These are phyloP conservation scores for Drosophila nannoptera DNA, from an alignment of 1,140 invertebrate genomes.

Conservation along the genomic window DNA sequence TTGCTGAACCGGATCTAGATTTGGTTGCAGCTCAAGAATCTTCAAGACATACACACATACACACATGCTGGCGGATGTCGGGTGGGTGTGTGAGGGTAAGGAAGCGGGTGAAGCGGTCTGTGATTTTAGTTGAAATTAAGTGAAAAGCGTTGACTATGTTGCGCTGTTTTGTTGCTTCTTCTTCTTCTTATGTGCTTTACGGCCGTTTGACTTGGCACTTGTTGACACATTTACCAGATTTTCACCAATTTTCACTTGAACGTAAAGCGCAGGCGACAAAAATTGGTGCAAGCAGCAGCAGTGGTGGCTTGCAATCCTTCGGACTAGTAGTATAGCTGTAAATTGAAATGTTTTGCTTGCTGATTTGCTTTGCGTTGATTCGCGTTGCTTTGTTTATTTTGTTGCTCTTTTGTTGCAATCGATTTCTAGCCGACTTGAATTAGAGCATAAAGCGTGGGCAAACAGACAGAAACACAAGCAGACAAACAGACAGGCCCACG, in stretches of 20 bases:
- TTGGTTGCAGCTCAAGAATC: conserved; percentile 73
- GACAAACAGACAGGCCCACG: conserved; percentile 40
- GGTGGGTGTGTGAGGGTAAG: conserved; percentile 10
- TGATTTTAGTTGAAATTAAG: conserved; percentile 56
- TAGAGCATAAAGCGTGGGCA: conserved; percentile 74
- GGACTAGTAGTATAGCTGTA: conserved; percentile 29
- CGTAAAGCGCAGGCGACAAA: conserved; percentile 45
- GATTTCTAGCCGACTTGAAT: conserved; percentile 74
- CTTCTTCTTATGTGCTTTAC: conserved; percentile 31
- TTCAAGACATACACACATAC: conserved; percentile 38
- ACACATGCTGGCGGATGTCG: conserved; percentile 8
- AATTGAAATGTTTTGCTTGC: conserved; percentile 41
- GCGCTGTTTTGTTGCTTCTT: conserved; percentile 17
- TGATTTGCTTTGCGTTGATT: conserved; percentile 30
- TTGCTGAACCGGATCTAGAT: conserved; percentile 76
- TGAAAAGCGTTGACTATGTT: conserved; percentile 55
- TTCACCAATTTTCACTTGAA: conserved; percentile 73
- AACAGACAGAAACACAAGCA: conserved; percentile 37
- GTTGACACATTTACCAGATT: conserved; percentile 71
- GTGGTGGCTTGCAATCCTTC: neutral
- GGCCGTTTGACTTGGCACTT: conserved; percentile 51
- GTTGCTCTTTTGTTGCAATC: conserved; percentile 58
- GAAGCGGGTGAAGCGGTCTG: conserved; percentile 16
- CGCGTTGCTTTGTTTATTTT: conserved; percentile 30
- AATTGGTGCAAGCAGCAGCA: conserved; percentile 13